Percentiles rank a stretch among this genome's conserved stretches.
Conservation (phyloP, 37 sponge, comb jelly and placozoan species). For the Eunapius fragilis region DNA sequence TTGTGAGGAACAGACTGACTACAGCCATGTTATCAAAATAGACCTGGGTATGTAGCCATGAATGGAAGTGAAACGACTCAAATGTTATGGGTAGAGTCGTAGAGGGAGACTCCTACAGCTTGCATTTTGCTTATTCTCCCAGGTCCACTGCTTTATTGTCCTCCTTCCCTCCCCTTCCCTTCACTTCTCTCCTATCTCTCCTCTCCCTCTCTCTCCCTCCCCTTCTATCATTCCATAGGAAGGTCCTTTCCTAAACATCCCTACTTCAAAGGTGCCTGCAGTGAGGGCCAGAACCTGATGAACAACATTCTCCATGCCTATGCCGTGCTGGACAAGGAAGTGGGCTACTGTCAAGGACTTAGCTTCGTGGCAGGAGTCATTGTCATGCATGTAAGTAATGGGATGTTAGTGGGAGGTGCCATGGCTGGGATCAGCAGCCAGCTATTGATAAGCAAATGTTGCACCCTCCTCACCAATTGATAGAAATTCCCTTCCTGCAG, state of each 20-base stretch:
- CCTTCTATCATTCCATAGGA: conserved; percentile 49
- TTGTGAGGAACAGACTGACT: conserved; percentile 35
- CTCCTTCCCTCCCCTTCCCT: too few relatives aligned
- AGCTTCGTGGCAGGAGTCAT: conserved; percentile 91
- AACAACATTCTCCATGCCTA: conserved; percentile 81
- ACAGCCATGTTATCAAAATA: conserved; percentile 59
- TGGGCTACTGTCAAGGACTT: conserved; percentile 96
- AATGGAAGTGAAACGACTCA: too few relatives aligned
- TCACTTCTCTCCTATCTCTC: background rate
- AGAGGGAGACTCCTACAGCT: background rate
- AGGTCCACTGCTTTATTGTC: too few relatives aligned
- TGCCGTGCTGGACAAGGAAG: conserved; percentile 81
- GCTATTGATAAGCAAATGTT: too few relatives aligned
- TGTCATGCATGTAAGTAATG: conserved; percentile 90
- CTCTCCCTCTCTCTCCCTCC: background rate
- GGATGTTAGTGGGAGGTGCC: too few relatives aligned
- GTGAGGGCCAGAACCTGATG: conserved; percentile 67
- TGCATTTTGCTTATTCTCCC: too few relatives aligned
- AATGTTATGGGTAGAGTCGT: background rate
- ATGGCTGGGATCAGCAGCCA: too few relatives aligned
- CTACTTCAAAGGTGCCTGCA: conserved; percentile 64
- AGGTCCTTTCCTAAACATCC: conserved; percentile 91
- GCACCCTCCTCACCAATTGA: too few relatives aligned
- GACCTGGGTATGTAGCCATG: conserved; percentile 69
- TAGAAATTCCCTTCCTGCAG: conserved; percentile 24